A percentile compares a stretch with the other conserved stretches of the same genome.
These are phyloP conservation scores for Hylaeus volcanicus DNA, from an alignment of 1,140 invertebrate species.

Conservation along the genomic window DNA sequence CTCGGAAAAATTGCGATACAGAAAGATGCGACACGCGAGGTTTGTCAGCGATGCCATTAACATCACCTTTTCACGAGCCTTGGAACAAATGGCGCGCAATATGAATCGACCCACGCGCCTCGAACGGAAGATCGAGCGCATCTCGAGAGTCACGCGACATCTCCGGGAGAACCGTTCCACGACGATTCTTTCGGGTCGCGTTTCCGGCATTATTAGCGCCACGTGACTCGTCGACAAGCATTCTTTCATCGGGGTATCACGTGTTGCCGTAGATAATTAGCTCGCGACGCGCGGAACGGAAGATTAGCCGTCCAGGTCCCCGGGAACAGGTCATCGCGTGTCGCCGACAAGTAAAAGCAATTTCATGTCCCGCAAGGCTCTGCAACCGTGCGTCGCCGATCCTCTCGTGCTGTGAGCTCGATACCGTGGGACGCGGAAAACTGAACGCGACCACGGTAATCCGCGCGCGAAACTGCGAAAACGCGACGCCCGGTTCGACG, in stretches of 20 bases:
- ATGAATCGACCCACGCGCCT: not conserved
- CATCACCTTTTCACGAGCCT: not conserved
- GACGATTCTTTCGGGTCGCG: slow-evolving; percentile 31
- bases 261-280: slow-evolving; percentile 44
- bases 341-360: slow-evolving; percentile 29
- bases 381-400: slow-evolving; percentile 48
- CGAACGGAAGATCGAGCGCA: not conserved
- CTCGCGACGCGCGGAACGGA: not conserved
- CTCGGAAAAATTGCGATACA: no score
- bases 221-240: slow-evolving; percentile 13
- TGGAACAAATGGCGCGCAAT: not conserved
- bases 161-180: slow-evolving; percentile 8
- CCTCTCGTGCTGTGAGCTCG: slow-evolving; percentile 15
- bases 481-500: not conserved
- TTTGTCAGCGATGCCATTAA: not conserved
- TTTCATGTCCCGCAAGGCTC: slow-evolving; percentile 31
- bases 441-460: not conserved
- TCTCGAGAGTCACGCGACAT: slow-evolving; percentile 37
- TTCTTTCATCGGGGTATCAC: slow-evolving; percentile 4
- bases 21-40: no score
- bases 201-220: slow-evolving; percentile 39
- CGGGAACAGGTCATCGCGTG: slow-evolving; percentile 34
- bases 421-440: slow-evolving; percentile 2
- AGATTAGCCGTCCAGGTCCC: slow-evolving; percentile 7
- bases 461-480: not conserved